Percentiles rank a stretch among this genome's conserved stretches.
Evolutionary conservation across 2,797 vertebrate genomes (phyloP).

Genomic region (Galagoides demidoff): DNA sequence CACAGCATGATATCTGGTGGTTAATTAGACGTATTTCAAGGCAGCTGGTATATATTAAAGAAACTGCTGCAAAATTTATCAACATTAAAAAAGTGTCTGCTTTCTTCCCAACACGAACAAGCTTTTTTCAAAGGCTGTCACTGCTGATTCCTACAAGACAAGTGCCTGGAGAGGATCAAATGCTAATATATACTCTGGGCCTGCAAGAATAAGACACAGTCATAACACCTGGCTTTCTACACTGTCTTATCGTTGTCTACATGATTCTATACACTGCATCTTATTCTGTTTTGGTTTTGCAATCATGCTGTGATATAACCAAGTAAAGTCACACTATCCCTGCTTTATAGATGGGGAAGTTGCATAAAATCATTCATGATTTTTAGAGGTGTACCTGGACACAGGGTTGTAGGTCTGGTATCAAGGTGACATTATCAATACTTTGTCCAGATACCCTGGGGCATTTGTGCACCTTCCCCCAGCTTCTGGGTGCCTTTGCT

Average conservation of each 20-base stretch:
- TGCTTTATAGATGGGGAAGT: not conserved
- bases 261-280: not conserved
- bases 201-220: not conserved
- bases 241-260: not conserved
- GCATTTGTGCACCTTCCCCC: not conserved
- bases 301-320: not conserved
- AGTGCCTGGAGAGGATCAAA: not conserved
- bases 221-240: not conserved
- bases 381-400: not conserved
- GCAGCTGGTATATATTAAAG: constrained; percentile 64
- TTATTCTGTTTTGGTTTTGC: not conserved
- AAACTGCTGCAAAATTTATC: constrained; percentile 73
- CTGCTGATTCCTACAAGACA: not conserved
- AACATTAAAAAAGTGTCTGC: constrained; percentile 52
- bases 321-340: not conserved
- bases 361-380: not conserved
- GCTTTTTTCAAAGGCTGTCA: constrained; percentile 51
- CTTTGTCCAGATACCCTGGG: not conserved
- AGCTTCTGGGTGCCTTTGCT: not conserved
- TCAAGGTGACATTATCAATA: accelerated
- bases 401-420: not conserved
- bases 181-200: not conserved
- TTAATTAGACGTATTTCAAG: constrained; percentile 75
- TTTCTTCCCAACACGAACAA: constrained; percentile 54
- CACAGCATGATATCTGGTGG: constrained; percentile 58